Evolutionary conservation across 1,140 invertebrate species (phyloP), one percentile per base, ranked within the genome.

Genomic region (Pemphigus obesinymphae): DNA sequence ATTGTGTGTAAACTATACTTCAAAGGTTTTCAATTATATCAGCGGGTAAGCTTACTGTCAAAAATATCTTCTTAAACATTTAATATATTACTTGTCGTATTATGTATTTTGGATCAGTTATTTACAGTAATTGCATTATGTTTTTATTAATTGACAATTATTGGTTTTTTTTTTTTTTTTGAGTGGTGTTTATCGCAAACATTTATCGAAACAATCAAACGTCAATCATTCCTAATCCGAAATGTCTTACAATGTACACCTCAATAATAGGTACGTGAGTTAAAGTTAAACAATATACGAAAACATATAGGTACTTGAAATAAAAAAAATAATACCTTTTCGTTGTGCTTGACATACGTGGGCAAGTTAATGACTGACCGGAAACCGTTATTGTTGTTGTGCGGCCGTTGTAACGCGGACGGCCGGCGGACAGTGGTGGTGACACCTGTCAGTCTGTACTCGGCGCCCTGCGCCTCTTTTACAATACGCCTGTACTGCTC

Each of bases 341-440:
- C 93, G 0, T 92, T 92, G 84, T 93, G 92, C 58, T 90, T 91
- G 48, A 96, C 90, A 84, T 92, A 96, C 0, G 95, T 96, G 0
- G 95, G 95, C 55, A 96, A 86, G 85, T 92, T 93, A 8, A 96
- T 91, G 82, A 96, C 87, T 15, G 94, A 95, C 83, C 91, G 93
- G 84, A 91, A 95, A 17, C 78, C 29, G 43, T n/a, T 37, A 48
- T 48, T 61, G 5, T 83, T 34, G 13, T 82, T 61, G n/a, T n/a
- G 13, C 26, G 58, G 15, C 34, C 43, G 11, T n/a, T 23, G 66
- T 6, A 20, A 15, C 10, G 48, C 37, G 26, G 85, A 86, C 13
- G 85, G 84, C 83, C 85, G 84, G 66, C 50, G 63, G 5, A 82
- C 45, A 3, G 83, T 76, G 17, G 84, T 82, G 72, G 85, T 84